Base-by-base conservation (phyloP, 2,888 invertebrate genomes). In the Digitonthophagus gazella region DNA sequence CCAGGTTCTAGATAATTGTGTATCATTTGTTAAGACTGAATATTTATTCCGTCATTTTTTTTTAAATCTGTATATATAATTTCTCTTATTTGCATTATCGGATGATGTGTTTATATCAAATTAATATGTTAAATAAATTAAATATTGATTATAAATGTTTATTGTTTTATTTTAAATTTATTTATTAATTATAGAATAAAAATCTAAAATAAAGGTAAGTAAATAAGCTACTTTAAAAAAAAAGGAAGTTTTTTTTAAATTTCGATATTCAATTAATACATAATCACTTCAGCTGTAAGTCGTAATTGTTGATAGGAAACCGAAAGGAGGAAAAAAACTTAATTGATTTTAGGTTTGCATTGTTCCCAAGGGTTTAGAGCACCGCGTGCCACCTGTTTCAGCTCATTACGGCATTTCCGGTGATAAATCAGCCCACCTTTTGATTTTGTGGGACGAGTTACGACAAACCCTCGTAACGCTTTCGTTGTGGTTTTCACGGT, bases 21-120 rank as follows among this genome's bases (percentile, higher is more conserved):
- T 79, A 79, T 79, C 78, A 78, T 80, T 80, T 80, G 78, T 80
- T 78, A 80, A 80, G 80, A 80, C 80, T 80, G 80, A 80, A 78
- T 78, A 76, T 77, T 75, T 71, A 63, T 69, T 44, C 28, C 28
- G 28, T 44, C 28, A 44, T 44, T 44, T 44, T 44, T 44, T 44
- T 44, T n/a, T n/a, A n/a, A 65, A 54, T 28, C 20, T 18, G 28
- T 44, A 44, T 11, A 44, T 44, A 44, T 44, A 11, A 44, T 44
- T 44, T 44, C 28, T 44, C 28, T 44, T 2, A 44, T 44, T 44
- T 44, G 28, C 28, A 44, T 44, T 44, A 8, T 44, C 28, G 28
- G 28, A 44, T 44, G 11, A 44, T 44, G 28, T 44, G 28, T 44
- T 44, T 44, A 44, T 44, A 44, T 44, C 28, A 44, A 44, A 44